Base-by-base conservation (phyloP, 1,140 invertebrate genomes). In the Drosophila obscura region DNA sequence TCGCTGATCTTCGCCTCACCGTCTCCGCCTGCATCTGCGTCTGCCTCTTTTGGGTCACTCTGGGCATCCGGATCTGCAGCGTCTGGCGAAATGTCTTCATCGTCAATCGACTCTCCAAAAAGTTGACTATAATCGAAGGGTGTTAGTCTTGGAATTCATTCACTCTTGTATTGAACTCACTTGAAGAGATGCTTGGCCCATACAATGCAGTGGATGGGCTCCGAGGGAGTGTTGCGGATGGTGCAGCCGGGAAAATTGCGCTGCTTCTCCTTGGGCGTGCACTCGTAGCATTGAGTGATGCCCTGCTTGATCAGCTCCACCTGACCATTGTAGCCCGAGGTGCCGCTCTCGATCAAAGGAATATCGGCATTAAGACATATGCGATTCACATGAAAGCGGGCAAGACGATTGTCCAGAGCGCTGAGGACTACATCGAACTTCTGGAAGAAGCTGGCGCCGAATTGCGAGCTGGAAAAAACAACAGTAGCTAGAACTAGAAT, bases 151-250 rank as follows among this genome's bases (percentile, higher is more conserved):
- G 46, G 49, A 53, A 39, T 53, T 28, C 19, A 26, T 53, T 51
- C 11, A 5, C 13, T n/a, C 35, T 11, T 24, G 16, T 13, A 59
- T 8, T 5, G 3, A n/a, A 93, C 94, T 94, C 93, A 97, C 96
- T 99, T 99, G 92, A 99, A 99, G 13, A 99, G 94, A 94, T 99
- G 98, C 92, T 99, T 99, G 0, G 98, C 96, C 99, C 99, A 99
- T 3, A 99, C 98, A 82, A 99, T 98, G 91, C 99, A 99, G 92
- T 99, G 99, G 79, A 99, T 99, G 0, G 98, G 97, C 92, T 99
- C 98, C 11, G 98, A 99, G n/a, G 99, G 99, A 5, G 99, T 99
- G 90, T 99, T 99, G 50, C 99, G 94, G 77, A 99, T 99, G 0
- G 99, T 99, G 92, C 99, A 99, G 2, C 98, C 97, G 2, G 99